Evolutionary conservation across 2,113 vertebrate species (phyloP).

Genomic region (Xenopus borealis): DNA sequence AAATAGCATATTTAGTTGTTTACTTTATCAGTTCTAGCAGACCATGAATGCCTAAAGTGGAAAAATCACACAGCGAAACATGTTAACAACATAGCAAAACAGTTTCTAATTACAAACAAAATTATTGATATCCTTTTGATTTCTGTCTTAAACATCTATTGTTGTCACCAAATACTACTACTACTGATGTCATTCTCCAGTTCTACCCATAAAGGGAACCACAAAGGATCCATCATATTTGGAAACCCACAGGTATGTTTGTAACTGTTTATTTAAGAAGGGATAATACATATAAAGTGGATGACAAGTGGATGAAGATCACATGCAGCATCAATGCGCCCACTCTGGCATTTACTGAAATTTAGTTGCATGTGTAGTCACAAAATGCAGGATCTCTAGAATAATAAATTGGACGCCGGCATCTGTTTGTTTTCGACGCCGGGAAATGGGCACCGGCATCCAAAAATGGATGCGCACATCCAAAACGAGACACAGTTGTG

Average conservation of each 20-base stretch:
- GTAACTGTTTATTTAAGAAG: neutral
- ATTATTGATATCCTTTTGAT: too few relatives aligned
- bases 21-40: conserved; percentile 40
- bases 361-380: too few relatives aligned
- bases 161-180: conserved; percentile 62
- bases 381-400: too few relatives aligned
- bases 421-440: too few relatives aligned
- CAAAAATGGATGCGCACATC: too few relatives aligned
- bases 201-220: conserved; percentile 70
- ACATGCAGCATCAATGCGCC: too few relatives aligned
- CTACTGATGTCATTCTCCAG: conserved; percentile 57
- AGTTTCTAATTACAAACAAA: neutral
- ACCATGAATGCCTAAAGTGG: conserved; percentile 33
- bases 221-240: conserved; percentile 67
- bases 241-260: conserved; percentile 64
- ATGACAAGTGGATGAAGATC: too few relatives aligned
- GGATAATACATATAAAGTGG: too few relatives aligned
- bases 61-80: conserved; percentile 27
- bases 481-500: too few relatives aligned
- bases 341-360: too few relatives aligned
- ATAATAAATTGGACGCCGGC: too few relatives aligned
- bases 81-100: conserved; percentile 28
- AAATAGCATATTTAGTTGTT: conserved; percentile 38
- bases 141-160: conserved; percentile 68
- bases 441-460: too few relatives aligned